Conservation (phyloP, 1,140 invertebrate species). For the Gonioctena quinquepunctata region DNA sequence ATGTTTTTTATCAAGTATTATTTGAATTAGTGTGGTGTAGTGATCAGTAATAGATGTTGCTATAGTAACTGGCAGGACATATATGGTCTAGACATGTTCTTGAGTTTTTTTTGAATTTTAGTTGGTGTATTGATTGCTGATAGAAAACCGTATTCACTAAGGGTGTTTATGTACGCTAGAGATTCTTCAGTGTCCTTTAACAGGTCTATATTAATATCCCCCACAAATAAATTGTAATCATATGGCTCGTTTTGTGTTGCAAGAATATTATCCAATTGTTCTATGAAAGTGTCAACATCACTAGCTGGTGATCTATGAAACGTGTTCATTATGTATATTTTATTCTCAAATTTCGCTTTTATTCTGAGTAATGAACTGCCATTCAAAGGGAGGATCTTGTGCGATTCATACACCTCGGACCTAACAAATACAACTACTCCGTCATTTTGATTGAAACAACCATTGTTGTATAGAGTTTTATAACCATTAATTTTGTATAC, state of each 20-base stretch:
- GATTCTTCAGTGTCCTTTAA: background rate
- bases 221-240: background rate
- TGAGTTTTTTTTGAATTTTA: background rate
- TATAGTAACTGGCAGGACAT: background rate
- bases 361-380: background rate
- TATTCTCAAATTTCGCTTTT: background rate
- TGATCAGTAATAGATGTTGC: background rate
- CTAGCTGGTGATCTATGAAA: slow-evolving; percentile 1
- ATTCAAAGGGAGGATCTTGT: background rate
- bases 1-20: background rate
- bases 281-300: background rate
- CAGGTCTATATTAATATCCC: background rate
- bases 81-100: background rate
- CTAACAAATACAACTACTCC: background rate
- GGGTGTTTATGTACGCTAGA: background rate
- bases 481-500: background rate
- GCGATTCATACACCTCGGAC: background rate
- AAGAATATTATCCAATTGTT: background rate
- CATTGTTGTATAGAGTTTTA: background rate
- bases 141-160: background rate
- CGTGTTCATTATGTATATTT: background rate
- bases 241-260: background rate
- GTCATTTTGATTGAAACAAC: background rate
- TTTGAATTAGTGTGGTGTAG: background rate
- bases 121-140: background rate